phyloP scores from a whole-genome alignment of 2,888 invertebrate species.

The Mongoloraphidia duomilia region DNA sequence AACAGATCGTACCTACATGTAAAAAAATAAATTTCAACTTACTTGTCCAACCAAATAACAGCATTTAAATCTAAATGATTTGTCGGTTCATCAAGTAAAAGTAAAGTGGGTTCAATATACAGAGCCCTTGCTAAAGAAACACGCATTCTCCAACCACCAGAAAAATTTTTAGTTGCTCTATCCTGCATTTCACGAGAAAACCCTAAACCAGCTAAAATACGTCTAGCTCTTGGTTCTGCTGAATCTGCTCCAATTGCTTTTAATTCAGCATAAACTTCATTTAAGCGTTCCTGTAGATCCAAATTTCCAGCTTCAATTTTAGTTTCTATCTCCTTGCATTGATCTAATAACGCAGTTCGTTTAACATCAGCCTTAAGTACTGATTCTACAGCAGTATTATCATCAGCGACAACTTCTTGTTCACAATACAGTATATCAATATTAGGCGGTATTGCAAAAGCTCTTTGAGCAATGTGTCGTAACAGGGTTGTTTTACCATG shows the following conservation, averaged over 20 bases:
- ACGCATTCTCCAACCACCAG: conserved; percentile 98
- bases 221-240: conserved; percentile 88
- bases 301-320: conserved; percentile 58
- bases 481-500: conserved; percentile 97
- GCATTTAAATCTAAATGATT: conserved; percentile 99
- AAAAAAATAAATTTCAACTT: conserved; percentile 25
- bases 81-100: conserved; percentile 96
- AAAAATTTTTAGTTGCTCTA: conserved; percentile 77
- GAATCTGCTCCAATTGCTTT: conserved; percentile 96
- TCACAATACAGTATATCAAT: conserved; percentile 96
- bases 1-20: neutral
- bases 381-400: conserved; percentile 83
- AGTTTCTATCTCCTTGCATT: conserved; percentile 70
- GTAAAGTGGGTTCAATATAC: conserved; percentile 92
- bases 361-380: conserved; percentile 89
- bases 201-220: conserved; percentile 94
- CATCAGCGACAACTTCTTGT: conserved; percentile 94
- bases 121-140: conserved; percentile 93
- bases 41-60: conserved; percentile 99
- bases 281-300: conserved; percentile 60
- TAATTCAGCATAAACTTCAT: conserved; percentile 88
- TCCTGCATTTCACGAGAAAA: conserved; percentile 84
- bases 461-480: conserved; percentile 79
- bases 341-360: conserved; percentile 63
- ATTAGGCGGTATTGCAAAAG: conserved; percentile 86